These are phyloP conservation scores for Antechinus flavipes DNA, from an alignment of 2,113 vertebrate genomes.

Conservation along the genomic window DNA sequence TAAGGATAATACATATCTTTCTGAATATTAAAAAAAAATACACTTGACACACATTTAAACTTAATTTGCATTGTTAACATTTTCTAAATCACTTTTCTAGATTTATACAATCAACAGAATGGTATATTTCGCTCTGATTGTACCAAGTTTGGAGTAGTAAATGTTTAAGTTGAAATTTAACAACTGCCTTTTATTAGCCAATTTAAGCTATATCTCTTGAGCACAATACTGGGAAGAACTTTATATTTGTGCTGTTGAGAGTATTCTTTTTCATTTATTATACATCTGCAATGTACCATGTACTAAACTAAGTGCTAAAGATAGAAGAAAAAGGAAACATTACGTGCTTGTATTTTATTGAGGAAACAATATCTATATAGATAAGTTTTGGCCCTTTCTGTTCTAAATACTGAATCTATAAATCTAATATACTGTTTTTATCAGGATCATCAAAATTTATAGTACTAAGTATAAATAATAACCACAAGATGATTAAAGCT, in stretches of 20 bases:
- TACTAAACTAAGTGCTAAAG: neutral
- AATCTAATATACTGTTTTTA: neutral
- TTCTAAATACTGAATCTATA: neutral
- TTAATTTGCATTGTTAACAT: neutral
- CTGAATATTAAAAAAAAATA: neutral
- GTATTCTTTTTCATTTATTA: neutral
- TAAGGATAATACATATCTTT: neutral
- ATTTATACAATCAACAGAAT: neutral
- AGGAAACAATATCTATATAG: neutral
- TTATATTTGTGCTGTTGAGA: neutral
- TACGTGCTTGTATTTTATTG: neutral
- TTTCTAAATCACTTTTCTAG: neutral
- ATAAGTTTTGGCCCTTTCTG: neutral
- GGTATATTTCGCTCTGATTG: neutral
- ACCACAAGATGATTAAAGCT: neutral
- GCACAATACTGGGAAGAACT: neutral
- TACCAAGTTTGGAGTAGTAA: neutral
- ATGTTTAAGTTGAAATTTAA: neutral
- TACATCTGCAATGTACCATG: neutral
- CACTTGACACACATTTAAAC: neutral
- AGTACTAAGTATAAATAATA: neutral
- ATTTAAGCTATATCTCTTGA: neutral
- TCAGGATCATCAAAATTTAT: neutral
- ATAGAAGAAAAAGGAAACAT: neutral
- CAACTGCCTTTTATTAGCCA: neutral